Evolutionary conservation across 2,113 vertebrate species (phyloP), one percentile per base, ranked within the genome.

Genomic region (Trochalopteron elliotii): DNA sequence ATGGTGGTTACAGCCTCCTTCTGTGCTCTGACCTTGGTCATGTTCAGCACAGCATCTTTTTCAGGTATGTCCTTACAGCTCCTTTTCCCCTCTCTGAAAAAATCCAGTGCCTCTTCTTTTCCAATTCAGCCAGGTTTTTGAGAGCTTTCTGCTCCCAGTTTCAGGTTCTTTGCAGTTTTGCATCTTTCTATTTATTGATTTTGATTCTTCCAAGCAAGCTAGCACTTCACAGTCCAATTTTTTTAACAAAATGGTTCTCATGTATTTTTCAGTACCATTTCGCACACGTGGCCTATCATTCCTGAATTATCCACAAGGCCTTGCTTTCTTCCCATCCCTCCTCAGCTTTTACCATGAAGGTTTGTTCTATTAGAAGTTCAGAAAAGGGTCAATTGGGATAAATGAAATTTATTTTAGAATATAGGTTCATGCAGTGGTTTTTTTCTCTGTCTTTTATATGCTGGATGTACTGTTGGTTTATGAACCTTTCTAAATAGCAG

Each of bases 311-410:
- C 94, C 76, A 81, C 59, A 67, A 33, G 21, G 42, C 21, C 56
- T 80, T 49, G 7, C 39, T 53, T 88, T 80, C 68, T 71, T 71
- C 40, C 35, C 1, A 1, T 71, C 47, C 28, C 47, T 92, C n/a
- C 52, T 84, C 65, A 89, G 91, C 35, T 87, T 92, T 87, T 87
- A 75, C 14, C 35, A 27, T 37, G 40, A 92, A 64, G 31, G 6
- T 68, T 95, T 96, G 42, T 70, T 78, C 53, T 87, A n/a, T 60
- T 67, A 94, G 61, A 9, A 6, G 64, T 89, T 96, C 89, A 94
- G 69, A 68, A 89, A 82, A 82, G 28, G 69, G 68, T 44, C 65
- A 92, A 40, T 7, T 71, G 69, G 77, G 57, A 89, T 64, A 84
- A 78, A 70, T 79, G 12, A 87, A 78, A 87, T 84, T 86, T 81